phyloP scores from a whole-genome alignment of 2,888 invertebrate species.

The Clostera curtula region DNA sequence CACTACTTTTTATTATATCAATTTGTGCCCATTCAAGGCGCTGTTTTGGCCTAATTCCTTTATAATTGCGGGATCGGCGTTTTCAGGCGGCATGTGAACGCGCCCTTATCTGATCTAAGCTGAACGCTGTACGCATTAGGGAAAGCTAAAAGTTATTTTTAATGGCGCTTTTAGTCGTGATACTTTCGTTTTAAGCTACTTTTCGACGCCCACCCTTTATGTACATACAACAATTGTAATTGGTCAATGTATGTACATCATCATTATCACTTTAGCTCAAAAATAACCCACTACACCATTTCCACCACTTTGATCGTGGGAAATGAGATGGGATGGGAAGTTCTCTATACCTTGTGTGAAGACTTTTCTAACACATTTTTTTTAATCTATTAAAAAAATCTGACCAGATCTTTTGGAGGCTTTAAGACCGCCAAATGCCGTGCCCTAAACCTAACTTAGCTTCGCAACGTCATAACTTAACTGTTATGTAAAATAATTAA shows the following conservation, averaged over 20 bases:
- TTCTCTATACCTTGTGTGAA: no score
- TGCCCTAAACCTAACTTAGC: no score
- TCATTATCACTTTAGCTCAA: conserved; percentile 16
- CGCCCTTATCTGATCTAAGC: conserved; percentile 54
- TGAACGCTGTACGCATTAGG: conserved; percentile 38
- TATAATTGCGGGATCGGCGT: conserved; percentile 67
- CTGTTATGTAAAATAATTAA: no score
- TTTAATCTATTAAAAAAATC: no score
- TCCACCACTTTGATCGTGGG: no score
- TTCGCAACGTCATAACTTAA: no score
- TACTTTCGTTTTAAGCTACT: conserved; percentile 24
- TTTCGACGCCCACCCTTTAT: neutral
- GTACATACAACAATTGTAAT: neutral
- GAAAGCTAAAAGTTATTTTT: conserved; percentile 42
- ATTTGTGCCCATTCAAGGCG: conserved; percentile 71
- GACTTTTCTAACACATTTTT: no score
- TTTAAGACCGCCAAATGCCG: no score
- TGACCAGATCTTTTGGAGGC: no score
- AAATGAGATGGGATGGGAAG: no score
- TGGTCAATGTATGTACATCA: no score
- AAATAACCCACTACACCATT: no score
- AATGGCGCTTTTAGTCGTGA: conserved; percentile 36
- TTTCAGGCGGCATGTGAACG: conserved; percentile 48
- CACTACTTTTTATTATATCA: conserved; percentile 72
- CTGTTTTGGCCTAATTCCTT: conserved; percentile 69